Conservation (phyloP, 1,140 invertebrate species). For the Whitmania pigra region DNA sequence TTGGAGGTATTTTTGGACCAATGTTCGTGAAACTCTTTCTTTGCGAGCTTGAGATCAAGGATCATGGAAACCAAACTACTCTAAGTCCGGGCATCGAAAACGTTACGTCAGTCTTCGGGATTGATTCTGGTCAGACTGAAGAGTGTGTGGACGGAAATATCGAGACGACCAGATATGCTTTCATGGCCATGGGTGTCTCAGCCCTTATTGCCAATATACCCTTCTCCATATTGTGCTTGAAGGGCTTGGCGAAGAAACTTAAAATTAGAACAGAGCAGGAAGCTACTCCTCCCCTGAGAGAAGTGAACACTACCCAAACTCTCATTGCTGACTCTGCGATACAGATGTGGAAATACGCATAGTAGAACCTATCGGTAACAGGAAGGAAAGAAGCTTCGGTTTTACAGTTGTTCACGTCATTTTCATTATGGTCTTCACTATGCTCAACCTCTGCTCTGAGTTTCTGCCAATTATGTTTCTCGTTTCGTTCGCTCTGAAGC, state of each 20-base stretch:
- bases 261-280: not conserved
- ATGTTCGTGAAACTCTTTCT: slow-evolving; percentile 4
- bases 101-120: not conserved
- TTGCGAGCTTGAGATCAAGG: not conserved
- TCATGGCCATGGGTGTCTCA: not conserved
- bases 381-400: not conserved
- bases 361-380: too few relatives aligned
- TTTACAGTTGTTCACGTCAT: not conserved
- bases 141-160: not conserved
- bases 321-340: not conserved
- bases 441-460: slow-evolving; percentile 10
- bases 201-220: not conserved
- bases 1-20: slow-evolving; percentile 1
- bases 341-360: too few relatives aligned
- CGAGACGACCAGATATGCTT: not conserved
- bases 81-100: not conserved
- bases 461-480: not conserved
- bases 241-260: not conserved
- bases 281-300: too few relatives aligned
- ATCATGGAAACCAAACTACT: not conserved
- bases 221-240: not conserved
- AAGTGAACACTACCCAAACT: not conserved
- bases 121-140: too few relatives aligned
- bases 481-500: slow-evolving; percentile 13
- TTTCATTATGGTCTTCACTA: not conserved